A percentile compares a stretch with the other conserved stretches of the same genome.
phyloP scores from a whole-genome alignment of 1,140 invertebrate species.

The Lordiphosa mommai region DNA sequence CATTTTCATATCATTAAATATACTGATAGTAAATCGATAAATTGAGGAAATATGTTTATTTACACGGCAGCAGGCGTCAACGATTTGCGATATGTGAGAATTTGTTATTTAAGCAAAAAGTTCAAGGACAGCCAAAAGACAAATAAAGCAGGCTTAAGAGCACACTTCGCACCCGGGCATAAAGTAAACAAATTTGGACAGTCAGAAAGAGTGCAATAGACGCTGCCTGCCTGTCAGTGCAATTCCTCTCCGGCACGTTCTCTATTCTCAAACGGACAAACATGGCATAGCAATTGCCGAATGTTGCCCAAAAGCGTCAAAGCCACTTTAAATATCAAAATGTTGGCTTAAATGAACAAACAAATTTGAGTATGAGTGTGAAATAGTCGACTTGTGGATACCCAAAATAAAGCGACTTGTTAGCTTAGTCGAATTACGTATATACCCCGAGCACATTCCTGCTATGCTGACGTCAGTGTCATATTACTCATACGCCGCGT shows the following conservation, averaged over 20 bases:
- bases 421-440: neutral
- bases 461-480: neutral
- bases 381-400: neutral
- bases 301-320: constrained; percentile 25
- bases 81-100: constrained; percentile 22
- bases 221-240: constrained; percentile 11
- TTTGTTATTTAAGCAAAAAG: constrained; percentile 15
- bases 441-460: neutral
- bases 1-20: constrained; percentile 17
- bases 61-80: constrained; percentile 5
- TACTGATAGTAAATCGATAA: constrained; percentile 53
- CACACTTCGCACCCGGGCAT: constrained; percentile 7
- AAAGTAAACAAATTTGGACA: constrained; percentile 16
- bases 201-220: constrained; percentile 36
- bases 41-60: constrained; percentile 10
- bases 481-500: constrained; percentile 47
- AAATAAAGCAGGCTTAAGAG: neutral
- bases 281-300: constrained; percentile 29
- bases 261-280: constrained; percentile 2
- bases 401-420: neutral
- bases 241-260: neutral
- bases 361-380: neutral
- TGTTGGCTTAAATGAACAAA: constrained; percentile 14
- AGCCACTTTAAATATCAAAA: constrained; percentile 25
- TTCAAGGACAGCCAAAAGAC: constrained; percentile 43